Evolutionary conservation across 2,888 invertebrate genomes (phyloP), one percentile per base, ranked within the genome.

Genomic region (Iphiclides podalirius): DNA sequence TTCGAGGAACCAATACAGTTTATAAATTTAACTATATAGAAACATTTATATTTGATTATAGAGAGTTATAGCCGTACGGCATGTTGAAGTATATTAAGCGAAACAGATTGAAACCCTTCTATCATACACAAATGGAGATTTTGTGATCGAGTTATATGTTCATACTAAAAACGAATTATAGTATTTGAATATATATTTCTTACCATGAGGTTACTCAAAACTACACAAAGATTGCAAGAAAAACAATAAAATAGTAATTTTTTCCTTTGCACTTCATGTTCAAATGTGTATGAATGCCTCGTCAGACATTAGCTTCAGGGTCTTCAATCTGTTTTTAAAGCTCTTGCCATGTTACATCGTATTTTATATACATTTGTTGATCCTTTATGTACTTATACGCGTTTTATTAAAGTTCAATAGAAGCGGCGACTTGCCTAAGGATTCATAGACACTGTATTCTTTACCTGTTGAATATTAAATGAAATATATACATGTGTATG

Each of bases 311-410:
- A 6, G 13, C 9, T 26, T 11, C n/a, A 8, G 11, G 13, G 33
- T 34, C 14, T 20, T 39, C 41, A 44, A 45, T 39, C 33, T 41
- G 43, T 42, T 35, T 20, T 23, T 7, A 11, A 47, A 14, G 44
- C 37, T 54, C 51, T 54, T 47, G 51, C 44, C 47, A 54, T 48
- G 28, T 41, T 41, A 41, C 23, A 44, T 28, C 37, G 41, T 47
- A 47, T 48, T 39, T 47, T 9, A 46, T 52, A 55, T 53, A 55
- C 52, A 53, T 48, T 47, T 53, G 47, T 55, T 55, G 41, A 55
- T 38, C 6, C 35, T 34, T 52, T 51, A 38, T 41, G 47, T 47
- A 48, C 47, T 43, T 47, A 47, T 43, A 39, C 28, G 33, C 17
- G 12, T 8, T 31, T 11, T 41, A 36, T 13, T 41, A 37, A 40